Base-by-base conservation (phyloP, 2,113 vertebrate species). In the Centrocercus urophasianus region DNA sequence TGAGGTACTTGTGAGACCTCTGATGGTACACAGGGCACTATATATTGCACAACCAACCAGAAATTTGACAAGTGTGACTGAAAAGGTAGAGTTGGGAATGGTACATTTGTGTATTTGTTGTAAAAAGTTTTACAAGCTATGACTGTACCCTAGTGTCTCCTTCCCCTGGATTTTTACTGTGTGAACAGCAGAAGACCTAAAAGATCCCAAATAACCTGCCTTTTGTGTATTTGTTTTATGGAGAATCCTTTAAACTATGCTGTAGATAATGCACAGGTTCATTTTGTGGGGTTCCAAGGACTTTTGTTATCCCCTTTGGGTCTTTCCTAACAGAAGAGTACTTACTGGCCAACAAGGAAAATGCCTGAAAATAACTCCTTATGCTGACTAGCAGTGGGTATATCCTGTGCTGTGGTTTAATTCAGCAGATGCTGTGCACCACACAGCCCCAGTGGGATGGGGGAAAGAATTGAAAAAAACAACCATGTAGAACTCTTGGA, bases 151-250 rank as follows among this genome's bases (percentile, higher is more conserved):
- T 91, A 88, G 89, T 83, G 79, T 64, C 88, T 95, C 70, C 57
- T 94, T 89, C 86, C 69, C 72, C 28, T 95, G 86, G 72, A 60
- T 65, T 91, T 91, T 94, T 83, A 83, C 48, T 81, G 72, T 74
- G 65, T 2, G 17, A 96, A 89, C 67, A 93, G 72, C 36, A 83
- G 80, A 95, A 89, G 74, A 67, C 38, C 36, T 54, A 28, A 59
- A 93, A 77, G 60, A 42, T 57, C n/a, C 79, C 91, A 91, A 93
- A 92, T 83, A 90, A 72, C 43, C 60, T 78, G 70, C 43, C 32
- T 94, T 88, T 90, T 96, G 80, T 94, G 69, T 61, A 92, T 83
- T 65, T 92, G 61, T 92, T 93, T 93, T 94, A 93, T 78, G 47
- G 61, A 65, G 60, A 88, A 81, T 61, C 61, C 61, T 88, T 84